Conservation (phyloP, 2,888 invertebrate species). For the Ommatoiulus sabulosus region DNA sequence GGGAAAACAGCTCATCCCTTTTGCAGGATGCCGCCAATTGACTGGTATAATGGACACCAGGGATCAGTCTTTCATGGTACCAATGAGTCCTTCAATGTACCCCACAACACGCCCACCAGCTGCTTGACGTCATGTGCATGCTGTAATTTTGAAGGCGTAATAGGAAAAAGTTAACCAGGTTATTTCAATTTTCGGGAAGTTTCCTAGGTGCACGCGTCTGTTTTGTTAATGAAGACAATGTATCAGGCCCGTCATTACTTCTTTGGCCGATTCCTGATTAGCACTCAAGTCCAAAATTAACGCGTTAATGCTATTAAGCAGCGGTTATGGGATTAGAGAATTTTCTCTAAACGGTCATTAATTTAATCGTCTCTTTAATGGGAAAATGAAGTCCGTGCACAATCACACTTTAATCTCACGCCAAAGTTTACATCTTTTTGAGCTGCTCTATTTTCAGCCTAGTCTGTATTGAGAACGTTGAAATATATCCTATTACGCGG, state of each 20-base stretch:
- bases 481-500: background rate
- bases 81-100: too few relatives aligned
- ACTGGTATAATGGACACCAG: too few relatives aligned
- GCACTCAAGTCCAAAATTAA: background rate
- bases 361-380: background rate
- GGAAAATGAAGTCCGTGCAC: background rate
- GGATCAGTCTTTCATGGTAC: too few relatives aligned
- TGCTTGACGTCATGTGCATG: background rate
- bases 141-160: too few relatives aligned
- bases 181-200: background rate
- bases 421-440: background rate
- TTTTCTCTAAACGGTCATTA: background rate
- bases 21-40: too few relatives aligned
- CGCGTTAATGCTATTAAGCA: background rate
- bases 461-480: background rate
- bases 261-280: background rate
- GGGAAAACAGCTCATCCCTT: too few relatives aligned
- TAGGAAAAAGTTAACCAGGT: background rate
- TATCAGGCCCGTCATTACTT: background rate
- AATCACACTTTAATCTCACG: background rate
- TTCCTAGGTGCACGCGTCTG: background rate
- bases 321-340: slow-evolving; percentile 9
- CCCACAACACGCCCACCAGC: too few relatives aligned
- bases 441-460: background rate
- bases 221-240: background rate